These are phyloP conservation scores for Idaea biselata DNA, from an alignment of 2,888 invertebrate genomes.

Conservation along the genomic window DNA sequence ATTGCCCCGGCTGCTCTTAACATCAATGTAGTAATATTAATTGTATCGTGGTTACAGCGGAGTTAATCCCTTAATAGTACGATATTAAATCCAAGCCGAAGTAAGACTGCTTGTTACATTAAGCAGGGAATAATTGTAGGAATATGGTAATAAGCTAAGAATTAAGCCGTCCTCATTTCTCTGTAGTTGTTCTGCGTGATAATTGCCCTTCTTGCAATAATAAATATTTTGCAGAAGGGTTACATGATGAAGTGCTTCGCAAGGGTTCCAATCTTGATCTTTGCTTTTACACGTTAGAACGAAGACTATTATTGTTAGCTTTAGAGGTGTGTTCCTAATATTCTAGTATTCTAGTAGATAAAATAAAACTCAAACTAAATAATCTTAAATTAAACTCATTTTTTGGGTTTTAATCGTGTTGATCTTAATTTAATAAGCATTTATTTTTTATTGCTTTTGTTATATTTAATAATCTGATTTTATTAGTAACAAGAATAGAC, in stretches of 20 bases:
- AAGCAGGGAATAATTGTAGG: background rate
- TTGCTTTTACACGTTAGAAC: background rate
- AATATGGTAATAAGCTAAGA: background rate
- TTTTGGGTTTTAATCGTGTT: too few relatives aligned
- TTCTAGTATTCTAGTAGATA: too few relatives aligned
- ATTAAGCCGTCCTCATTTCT: background rate
- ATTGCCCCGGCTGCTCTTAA: constrained; percentile 4
- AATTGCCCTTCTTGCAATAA: background rate
- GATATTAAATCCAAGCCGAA: constrained; percentile 1
- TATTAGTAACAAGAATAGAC: too few relatives aligned
- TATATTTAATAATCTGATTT: too few relatives aligned
- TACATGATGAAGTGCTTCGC: background rate
- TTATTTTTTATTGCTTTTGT: too few relatives aligned
- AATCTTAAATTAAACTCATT: too few relatives aligned
- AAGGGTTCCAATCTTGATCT: background rate
- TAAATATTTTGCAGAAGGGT: background rate
- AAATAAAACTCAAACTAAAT: too few relatives aligned
- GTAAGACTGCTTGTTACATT: background rate
- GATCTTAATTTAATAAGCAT: too few relatives aligned
- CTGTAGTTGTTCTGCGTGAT: background rate
- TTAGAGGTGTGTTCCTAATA: too few relatives aligned
- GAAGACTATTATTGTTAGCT: background rate
- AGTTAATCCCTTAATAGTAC: constrained; percentile 2
- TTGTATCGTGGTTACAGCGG: constrained; percentile 1
- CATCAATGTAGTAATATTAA: constrained; percentile 4